Evolutionary conservation across 2,797 vertebrate species (phyloP).

Genomic region (Triplophysa yarkandensis): DNA sequence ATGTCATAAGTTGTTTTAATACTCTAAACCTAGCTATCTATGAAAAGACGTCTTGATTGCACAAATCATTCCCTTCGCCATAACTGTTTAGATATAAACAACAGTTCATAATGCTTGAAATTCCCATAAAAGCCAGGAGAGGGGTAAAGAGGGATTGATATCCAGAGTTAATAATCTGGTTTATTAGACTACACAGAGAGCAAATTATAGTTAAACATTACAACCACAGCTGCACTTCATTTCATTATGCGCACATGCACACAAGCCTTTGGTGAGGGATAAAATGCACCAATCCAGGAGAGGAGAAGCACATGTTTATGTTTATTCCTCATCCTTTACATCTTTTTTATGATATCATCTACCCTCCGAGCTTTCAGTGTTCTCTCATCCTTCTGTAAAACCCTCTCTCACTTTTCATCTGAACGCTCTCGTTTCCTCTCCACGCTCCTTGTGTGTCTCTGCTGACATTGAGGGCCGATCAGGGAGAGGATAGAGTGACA

Average conservation of each 20-base stretch:
- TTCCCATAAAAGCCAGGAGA: conserved; percentile 21
- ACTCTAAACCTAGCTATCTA: neutral
- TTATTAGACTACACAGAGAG: conserved; percentile 47
- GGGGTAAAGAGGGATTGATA: conserved; percentile 19
- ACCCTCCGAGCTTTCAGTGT: conserved; percentile 44
- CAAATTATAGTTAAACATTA: conserved; percentile 48
- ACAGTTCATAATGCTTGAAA: neutral
- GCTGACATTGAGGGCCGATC: conserved; percentile 41
- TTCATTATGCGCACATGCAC: conserved; percentile 19
- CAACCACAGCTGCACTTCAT: conserved; percentile 32
- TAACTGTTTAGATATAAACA: neutral
- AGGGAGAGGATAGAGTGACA: conserved; percentile 50
- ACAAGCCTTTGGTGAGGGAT: conserved; percentile 12
- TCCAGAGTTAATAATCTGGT: conserved; percentile 50
- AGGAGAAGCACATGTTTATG: conserved; percentile 9
- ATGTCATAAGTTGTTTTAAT: neutral
- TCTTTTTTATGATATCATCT: conserved; percentile 42
- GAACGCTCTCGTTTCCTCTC: conserved; percentile 16
- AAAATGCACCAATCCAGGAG: conserved; percentile 11
- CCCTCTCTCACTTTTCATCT: conserved; percentile 26
- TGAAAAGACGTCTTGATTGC: neutral
- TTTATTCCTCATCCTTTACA: conserved; percentile 55
- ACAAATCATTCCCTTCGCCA: neutral
- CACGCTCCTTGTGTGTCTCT: conserved; percentile 42
- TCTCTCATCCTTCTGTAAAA: conserved; percentile 45